phyloP scores from a whole-genome alignment of 2,888 invertebrate species.

The Ephialtes manifestator region DNA sequence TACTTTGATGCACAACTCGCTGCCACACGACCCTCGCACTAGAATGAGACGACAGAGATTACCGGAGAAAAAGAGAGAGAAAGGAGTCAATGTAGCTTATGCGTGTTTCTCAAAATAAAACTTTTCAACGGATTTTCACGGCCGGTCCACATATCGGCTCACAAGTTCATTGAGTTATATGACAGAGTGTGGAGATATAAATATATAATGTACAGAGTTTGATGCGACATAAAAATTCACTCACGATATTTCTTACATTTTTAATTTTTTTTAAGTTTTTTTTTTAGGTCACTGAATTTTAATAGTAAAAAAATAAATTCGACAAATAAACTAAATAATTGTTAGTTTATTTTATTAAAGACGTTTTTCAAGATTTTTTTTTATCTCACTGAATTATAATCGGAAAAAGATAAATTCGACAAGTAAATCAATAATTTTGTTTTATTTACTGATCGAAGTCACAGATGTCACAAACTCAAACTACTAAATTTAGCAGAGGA shows the following conservation, averaged over 20 bases:
- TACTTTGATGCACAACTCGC: constrained; percentile 16
- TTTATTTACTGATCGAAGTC: too few species aligned
- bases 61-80: background rate
- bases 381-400: too few species aligned
- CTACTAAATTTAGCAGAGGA: too few species aligned
- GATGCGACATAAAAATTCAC: background rate
- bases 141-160: background rate
- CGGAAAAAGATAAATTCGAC: too few species aligned
- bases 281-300: too few species aligned
- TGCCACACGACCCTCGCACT: background rate
- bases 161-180: background rate
- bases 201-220: background rate
- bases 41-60: constrained; percentile 1
- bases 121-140: constrained; percentile 18
- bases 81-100: background rate
- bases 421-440: too few species aligned
- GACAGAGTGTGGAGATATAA: background rate
- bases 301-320: too few species aligned
- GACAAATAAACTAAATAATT: too few species aligned
- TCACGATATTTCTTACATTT: background rate
- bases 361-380: too few species aligned
- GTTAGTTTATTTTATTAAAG: too few species aligned
- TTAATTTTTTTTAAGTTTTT: background rate
- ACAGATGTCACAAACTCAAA: too few species aligned
- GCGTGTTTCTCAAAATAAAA: constrained; percentile 9